phyloP scores from a whole-genome alignment of 2,113 vertebrate species.

The Ardeotis arabs region DNA sequence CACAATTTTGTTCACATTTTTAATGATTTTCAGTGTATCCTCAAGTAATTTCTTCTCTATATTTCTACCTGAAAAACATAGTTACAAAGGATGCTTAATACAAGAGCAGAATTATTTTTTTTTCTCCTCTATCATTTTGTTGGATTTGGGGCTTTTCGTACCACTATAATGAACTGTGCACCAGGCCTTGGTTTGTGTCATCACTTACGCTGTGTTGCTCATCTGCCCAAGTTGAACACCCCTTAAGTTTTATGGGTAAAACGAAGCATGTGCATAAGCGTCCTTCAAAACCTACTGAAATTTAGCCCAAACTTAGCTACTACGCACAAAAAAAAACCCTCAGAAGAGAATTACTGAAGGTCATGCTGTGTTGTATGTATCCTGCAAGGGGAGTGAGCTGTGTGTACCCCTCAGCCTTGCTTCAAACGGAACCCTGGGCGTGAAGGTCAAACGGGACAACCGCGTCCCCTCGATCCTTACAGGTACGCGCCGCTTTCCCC shows the following conservation, averaged over 20 bases:
- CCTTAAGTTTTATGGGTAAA: neutral
- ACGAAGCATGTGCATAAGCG: fast-evolving
- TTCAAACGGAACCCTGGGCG: neutral
- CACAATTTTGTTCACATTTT: neutral
- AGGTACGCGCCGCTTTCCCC: neutral
- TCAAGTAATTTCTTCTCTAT: neutral
- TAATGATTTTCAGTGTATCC: neutral
- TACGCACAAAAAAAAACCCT: neutral
- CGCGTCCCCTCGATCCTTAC: too few species aligned
- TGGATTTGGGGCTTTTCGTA: neutral
- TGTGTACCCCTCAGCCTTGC: neutral
- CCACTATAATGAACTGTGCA: neutral
- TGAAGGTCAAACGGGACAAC: neutral
- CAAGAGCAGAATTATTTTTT: neutral
- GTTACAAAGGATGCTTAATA: neutral
- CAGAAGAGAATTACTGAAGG: neutral
- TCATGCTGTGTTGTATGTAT: neutral
- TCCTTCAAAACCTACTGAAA: neutral
- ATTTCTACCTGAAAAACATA: neutral
- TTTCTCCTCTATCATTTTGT: neutral
- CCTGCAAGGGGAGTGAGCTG: fast-evolving
- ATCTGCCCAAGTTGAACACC: too few species aligned
- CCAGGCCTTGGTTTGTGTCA: neutral
- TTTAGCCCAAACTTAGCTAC: neutral
- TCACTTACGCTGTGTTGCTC: neutral